Percentiles rank a stretch among this genome's conserved stretches.
These are phyloP conservation scores for Pristionchus mayeri DNA, from an alignment of 2,888 invertebrate genomes.

Conservation along the genomic window DNA sequence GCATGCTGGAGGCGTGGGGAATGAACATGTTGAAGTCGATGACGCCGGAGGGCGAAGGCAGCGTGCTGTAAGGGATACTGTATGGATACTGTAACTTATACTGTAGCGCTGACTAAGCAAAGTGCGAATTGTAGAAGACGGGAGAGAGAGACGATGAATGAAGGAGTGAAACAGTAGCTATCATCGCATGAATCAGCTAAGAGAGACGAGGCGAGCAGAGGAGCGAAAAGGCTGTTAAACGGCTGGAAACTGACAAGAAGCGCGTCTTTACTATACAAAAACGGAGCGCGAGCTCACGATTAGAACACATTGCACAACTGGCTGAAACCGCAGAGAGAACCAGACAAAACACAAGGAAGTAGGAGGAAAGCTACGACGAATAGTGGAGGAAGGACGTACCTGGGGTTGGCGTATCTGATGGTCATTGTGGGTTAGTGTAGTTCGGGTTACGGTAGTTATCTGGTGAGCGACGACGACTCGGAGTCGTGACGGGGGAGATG, in stretches of 20 bases:
- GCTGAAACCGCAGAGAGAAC: background rate
- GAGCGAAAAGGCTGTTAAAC: background rate
- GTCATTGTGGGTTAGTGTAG: background rate
- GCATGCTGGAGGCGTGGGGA: slow-evolving; percentile 20
- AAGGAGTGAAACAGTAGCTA: slow-evolving; percentile 17
- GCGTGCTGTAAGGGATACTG: background rate
- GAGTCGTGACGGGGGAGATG: background rate
- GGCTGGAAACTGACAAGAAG: background rate
- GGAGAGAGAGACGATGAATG: slow-evolving; percentile 6
- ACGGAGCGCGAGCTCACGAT: background rate
- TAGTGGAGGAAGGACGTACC: background rate
- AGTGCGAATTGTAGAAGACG: background rate
- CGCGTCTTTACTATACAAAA: background rate
- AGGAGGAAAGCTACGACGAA: background rate
- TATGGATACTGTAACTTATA: background rate
- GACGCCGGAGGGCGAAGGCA: background rate
- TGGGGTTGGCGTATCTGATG: slow-evolving; percentile 23
- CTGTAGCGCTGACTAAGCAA: background rate
- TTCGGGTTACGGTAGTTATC: background rate
- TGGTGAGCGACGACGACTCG: background rate
- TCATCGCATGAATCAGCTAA: slow-evolving; percentile 27
- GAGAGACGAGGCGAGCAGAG: background rate
- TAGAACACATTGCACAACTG: slow-evolving; percentile 26
- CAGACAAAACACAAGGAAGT: background rate
- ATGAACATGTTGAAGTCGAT: slow-evolving; percentile 1